Base-by-base conservation (phyloP, 2,888 invertebrate genomes). In the Idaea biselata region DNA sequence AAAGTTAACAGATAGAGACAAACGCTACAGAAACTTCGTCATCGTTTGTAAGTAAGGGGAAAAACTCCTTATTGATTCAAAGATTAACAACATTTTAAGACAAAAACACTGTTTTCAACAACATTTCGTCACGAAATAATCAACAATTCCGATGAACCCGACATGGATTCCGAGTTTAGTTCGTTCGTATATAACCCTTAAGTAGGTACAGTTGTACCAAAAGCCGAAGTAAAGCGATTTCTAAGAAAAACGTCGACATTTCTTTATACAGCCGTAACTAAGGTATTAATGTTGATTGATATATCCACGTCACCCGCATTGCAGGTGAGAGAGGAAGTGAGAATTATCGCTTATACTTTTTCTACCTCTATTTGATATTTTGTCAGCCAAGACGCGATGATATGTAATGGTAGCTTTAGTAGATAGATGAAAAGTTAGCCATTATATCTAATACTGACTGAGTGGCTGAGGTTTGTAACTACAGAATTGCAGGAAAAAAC, bases 301-400 rank as follows among this genome's bases (percentile, higher is more conserved):
- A 59, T 14, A 14, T 44, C 59, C 31, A n/a, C 64, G 66, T 67
- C 66, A 59, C 66, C 62, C 62, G 59, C 67, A 67, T 60, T 60
- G 57, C 67, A 67, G 64, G 62, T 62, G 62, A 60, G 61, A 60
- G 18, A 55, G 25, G 44, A 53, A 55, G 60, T 61, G 63, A 65
- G 67, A 67, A 67, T 59, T 62, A 69, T 65, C 6, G 62, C 67
- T 59, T 59, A 64, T 62, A 67, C 63, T 69, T 69, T 69, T 65
- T 69, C 67, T 59, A 61, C 67, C 67, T 63, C 66, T 69, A 69
- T 64, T 66, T 67, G 65, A 64, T 69, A 69, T 67, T 69, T 67
- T 67, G 69, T 69, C 69, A 66, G 62, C 62, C 57, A 62, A 63
- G 32, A 60, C 64, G 62, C 63, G 69, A 44, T 11, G 67, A 57